These are phyloP conservation scores for Chunga burmeisteri DNA, from an alignment of 2,113 vertebrate genomes.

Conservation along the genomic window DNA sequence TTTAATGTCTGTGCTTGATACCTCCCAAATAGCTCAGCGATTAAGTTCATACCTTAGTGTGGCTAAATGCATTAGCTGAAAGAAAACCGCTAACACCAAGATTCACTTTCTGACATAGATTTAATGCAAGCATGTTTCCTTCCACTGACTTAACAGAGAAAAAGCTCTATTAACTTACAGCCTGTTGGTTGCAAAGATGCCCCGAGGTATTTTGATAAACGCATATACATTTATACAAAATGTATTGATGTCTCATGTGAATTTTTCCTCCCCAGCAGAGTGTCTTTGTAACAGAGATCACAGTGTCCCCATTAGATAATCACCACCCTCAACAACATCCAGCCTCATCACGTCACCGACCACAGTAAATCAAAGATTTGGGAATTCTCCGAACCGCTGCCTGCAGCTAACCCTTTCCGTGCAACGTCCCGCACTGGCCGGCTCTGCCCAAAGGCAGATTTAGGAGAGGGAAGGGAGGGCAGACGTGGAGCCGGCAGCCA, in stretches of 20 bases:
- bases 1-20: slow-evolving; percentile 35
- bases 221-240: not conserved
- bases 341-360: slow-evolving; percentile 9
- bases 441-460: too few species aligned
- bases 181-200: not conserved
- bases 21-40: not conserved
- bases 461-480: not conserved
- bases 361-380: not conserved
- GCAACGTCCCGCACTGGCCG: not conserved
- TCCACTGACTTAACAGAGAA: not conserved
- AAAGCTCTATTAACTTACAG: not conserved
- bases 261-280: not conserved
- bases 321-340: not conserved
- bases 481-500: not conserved
- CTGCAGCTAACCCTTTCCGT: not conserved
- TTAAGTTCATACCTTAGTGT: slow-evolving; percentile 15
- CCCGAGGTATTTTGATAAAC: slow-evolving; percentile 6
- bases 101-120: not conserved
- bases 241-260: not conserved
- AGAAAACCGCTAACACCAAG: not conserved
- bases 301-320: not conserved
- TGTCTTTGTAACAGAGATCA: slow-evolving; percentile 3
- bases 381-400: not conserved
- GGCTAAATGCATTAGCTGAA: not conserved
- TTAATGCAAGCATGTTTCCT: not conserved